Evolutionary conservation across 2,888 invertebrate species (phyloP), one percentile per base, ranked within the genome.

Genomic region (Muscina levida): DNA sequence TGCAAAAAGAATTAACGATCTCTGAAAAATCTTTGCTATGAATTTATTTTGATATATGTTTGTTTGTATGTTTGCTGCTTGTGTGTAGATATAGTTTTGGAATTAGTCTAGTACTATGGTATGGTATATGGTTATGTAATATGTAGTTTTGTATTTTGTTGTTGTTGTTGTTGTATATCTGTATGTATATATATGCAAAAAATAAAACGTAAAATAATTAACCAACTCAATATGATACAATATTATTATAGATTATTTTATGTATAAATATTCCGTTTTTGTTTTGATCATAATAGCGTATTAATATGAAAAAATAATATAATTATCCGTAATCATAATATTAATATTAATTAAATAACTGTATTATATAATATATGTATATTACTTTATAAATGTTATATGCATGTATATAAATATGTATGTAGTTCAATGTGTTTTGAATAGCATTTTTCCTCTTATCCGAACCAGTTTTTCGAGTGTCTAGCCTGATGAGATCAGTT

Each of bases 171-270:
- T 11, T 72, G 26, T 70, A 46, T 37, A 10, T 59, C n/a, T 57
- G 24, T 57, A 68, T 51, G 26, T 71, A 22, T 42, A 62, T 67
- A 68, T 74, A 75, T 48, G 67, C 46, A 68, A 59, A 75, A 53
- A 53, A 15, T n/a, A n/a, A n/a, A n/a, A n/a, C n/a, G n/a, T n/a
- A n/a, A n/a, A n/a, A n/a, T n/a, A 57, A 67, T 46, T 62, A 65
- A 56, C 74, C 59, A 75, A 74, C 59, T 75, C 65, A 76, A 57
- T 76, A 80, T 76, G 19, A 42, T 76, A 80, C 73, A 76, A 72
- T 72, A 19, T 11, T 62, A 42, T 62, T 62, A 62, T 56, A 53
- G 44, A 56, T 67, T 73, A 57, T 73, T 57, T 46, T 59, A 26
- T 44, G 26, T 70, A 70, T 57, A 57, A 57, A 56, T 57, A 56